Evolutionary conservation across 1,140 invertebrate genomes (phyloP).

Genomic region (Doryteuthis pealeii): DNA sequence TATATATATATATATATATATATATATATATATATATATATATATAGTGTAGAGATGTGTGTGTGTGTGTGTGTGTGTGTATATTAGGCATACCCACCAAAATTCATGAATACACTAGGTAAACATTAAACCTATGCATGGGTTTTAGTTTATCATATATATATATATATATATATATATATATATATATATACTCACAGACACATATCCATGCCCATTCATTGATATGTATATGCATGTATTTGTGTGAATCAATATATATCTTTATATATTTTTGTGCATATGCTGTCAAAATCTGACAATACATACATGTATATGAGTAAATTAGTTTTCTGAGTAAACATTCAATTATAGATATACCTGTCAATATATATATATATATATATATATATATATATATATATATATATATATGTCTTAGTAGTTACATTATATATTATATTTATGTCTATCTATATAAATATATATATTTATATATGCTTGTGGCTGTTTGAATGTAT

Average conservation of each 20-base stretch:
- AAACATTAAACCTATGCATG: too few species aligned
- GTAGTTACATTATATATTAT: too few species aligned
- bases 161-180: conserved; percentile 3
- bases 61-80: too few species aligned
- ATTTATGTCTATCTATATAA: neutral
- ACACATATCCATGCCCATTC: neutral
- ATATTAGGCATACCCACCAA: too few species aligned
- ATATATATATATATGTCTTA: too few species aligned
- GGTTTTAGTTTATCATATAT: neutral
- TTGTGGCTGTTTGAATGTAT: too few species aligned
- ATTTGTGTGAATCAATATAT: neutral
- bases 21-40: neutral
- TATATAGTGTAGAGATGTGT: too few species aligned
- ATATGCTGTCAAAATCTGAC: neutral
- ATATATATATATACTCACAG: neutral
- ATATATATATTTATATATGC: neutral
- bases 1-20: neutral
- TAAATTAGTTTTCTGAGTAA: neutral
- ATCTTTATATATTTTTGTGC: neutral
- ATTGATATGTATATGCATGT: neutral
- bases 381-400: neutral
- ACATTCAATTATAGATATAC: neutral
- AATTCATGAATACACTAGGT: too few species aligned
- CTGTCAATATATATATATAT: too few species aligned
- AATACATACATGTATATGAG: neutral